Base-by-base conservation (phyloP, 35 echinoderm and acorn worm genomes). In the Hemicentrotus pulcherrimus region DNA sequence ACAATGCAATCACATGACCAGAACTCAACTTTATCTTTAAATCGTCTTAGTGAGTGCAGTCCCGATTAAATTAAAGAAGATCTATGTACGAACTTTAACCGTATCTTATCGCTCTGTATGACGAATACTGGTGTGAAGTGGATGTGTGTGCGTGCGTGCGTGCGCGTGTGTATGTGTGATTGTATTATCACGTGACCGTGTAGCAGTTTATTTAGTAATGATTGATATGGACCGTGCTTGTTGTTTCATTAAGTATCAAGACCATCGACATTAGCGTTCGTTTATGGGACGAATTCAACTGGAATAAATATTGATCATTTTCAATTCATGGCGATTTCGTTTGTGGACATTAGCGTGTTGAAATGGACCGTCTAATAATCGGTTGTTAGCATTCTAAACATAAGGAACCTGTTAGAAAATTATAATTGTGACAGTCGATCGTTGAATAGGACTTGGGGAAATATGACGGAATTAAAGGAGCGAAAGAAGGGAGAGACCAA, bases 381-480 rank as follows among this genome's bases (percentile, higher is more conserved):
- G 15, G n/a, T 78, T 78, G 19, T n/a, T 8, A 78, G 65, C 65
- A n/a, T 8, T 78, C n/a, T 6, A 78, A 78, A 6, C 22, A 78
- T 28, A 28, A 78, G 65, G 8, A 78, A 55, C 50, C 50, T 55
- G 50, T 55, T 55, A 55, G 10, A 78, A 8, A 7, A 78, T 78
- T 2, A 78, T 8, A 7, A 28, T 70, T 70, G 5, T 28, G 4
- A 78, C 6, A n/a, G 65, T 78, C 22, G 65, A 28, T 78, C 24
- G 28, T n/a, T 78, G 19, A 8, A 8, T 59, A 1, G 7, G 4
- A 28, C 2, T 90, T 90, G 9, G 45, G 48, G 48, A 93, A 93
- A 31, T 31, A 93, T 93, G 91, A 93, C 91, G 46, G 91, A 93
- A 93, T 93, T 93, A 58, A 93, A 93, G 31, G 91, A 93, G 31